phyloP scores from a whole-genome alignment of 2,888 invertebrate species.

The Tachina grossa region DNA sequence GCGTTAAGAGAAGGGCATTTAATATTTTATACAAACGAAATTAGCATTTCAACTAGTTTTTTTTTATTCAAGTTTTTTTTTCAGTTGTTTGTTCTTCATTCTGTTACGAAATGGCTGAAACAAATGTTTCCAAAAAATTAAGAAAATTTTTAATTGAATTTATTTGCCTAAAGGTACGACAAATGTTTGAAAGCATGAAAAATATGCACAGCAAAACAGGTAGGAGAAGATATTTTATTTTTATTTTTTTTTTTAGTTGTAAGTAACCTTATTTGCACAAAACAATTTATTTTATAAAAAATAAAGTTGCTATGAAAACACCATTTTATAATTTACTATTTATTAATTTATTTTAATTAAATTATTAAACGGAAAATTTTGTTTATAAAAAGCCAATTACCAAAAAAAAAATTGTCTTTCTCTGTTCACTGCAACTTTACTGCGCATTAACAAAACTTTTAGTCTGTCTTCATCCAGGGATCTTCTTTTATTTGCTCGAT shows the following conservation, averaged over 20 bases:
- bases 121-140: slow-evolving; percentile 41
- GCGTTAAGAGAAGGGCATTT: not conserved
- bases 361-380: slow-evolving; percentile 22
- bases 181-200: not conserved
- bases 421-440: not conserved
- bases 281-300: not conserved
- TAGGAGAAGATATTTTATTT: not conserved
- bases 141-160: slow-evolving; percentile 71
- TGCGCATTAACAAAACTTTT: not conserved
- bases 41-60: not conserved
- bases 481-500: slow-evolving; percentile 88
- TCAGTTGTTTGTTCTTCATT: slow-evolving; percentile 49
- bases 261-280: not conserved
- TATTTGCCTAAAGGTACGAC: slow-evolving; percentile 54
- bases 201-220: not conserved
- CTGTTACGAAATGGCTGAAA: slow-evolving; percentile 32
- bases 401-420: not conserved
- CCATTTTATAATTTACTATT: not conserved
- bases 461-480: slow-evolving; percentile 83
- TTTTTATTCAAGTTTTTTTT: slow-evolving; percentile 47
- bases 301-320: not conserved
- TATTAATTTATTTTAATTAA: not conserved
- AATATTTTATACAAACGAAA: not conserved
- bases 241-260: not conserved
- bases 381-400: not conserved